phyloP scores from a whole-genome alignment of 2,113 vertebrate genomes.

The Hylia prasina region DNA sequence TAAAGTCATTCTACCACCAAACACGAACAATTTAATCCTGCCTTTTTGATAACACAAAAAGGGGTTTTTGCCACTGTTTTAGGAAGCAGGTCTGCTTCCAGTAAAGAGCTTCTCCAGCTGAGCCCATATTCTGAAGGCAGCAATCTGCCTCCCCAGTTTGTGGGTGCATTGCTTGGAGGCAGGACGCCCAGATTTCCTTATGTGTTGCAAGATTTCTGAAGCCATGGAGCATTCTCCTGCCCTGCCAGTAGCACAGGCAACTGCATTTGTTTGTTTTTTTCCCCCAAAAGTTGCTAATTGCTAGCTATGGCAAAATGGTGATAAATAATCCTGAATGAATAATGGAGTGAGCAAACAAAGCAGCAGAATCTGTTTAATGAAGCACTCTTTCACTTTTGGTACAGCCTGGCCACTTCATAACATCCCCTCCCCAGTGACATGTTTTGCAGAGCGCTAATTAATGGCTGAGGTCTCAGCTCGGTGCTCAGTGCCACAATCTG shows the following conservation, averaged over 20 bases:
- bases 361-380: slow-evolving; percentile 29
- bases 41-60: neutral
- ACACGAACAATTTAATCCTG: neutral
- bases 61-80: neutral
- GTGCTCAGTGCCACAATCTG: neutral
- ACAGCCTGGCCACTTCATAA: slow-evolving; percentile 24
- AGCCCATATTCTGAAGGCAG: neutral
- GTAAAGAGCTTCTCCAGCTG: neutral
- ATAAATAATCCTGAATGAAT: slow-evolving; percentile 40
- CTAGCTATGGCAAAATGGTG: slow-evolving; percentile 2
- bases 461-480: neutral
- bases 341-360: slow-evolving; percentile 40
- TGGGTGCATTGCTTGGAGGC: neutral
- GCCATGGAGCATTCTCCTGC: neutral
- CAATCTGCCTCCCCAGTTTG: neutral
- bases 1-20: neutral
- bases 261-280: neutral
- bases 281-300: slow-evolving; percentile 10
- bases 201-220: neutral
- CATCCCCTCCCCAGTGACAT: slow-evolving; percentile 13
- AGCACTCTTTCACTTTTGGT: slow-evolving; percentile 19
- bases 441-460: slow-evolving; percentile 24
- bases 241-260: neutral
- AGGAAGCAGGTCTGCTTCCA: neutral
- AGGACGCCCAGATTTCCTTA: neutral